Base-by-base conservation (phyloP, 2,113 vertebrate genomes). In the Prunella fulvescens region DNA sequence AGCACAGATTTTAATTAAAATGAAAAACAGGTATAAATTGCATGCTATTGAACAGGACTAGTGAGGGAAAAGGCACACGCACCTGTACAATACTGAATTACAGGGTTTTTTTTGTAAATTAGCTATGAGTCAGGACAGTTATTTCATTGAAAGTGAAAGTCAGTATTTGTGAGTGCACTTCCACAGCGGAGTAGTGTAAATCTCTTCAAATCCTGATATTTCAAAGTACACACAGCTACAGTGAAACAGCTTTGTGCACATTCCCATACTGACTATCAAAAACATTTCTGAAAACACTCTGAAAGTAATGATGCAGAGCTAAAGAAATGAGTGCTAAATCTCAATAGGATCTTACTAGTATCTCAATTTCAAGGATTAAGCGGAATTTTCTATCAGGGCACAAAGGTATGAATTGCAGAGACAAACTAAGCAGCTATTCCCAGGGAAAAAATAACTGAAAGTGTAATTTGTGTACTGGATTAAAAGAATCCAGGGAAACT, bases 91-190 rank as follows among this genome's bases (percentile, higher is more conserved):
- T 57, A 94, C 78, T 88, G 89, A 96, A 95, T 82, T 94, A 91
- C 13, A 76, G 53, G 10, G 50, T 9, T 28, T 76, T 87, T 71
- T 45, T 14, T 4, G n/a, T 83, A 96, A 94, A 93, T 90, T 57
- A 91, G 54, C 62, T 84, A 22, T 65, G 47, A 94, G 78, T 56
- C 81, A 91, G 82, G 94, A 93, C 88, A 94, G 90, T 94, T 95
- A 92, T 94, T 95, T 91, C 83, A 84, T 71, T 97, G 94, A 97
- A 97, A 97, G 96, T 88, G 96, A 97, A 97, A 97, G 95, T 96
- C 95, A 79, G 73, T 87, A 73, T 58, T 67, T 91, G 42, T 79
- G 57, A 93, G 81, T 74, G 61, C 58, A 83, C 14, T 95, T 89
- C 84, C 50, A 94, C 39, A 85, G 88, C 4, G 92, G 69, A 95